phyloP scores from a whole-genome alignment of 2,888 invertebrate species.

The Drosophila austrosaltans region DNA sequence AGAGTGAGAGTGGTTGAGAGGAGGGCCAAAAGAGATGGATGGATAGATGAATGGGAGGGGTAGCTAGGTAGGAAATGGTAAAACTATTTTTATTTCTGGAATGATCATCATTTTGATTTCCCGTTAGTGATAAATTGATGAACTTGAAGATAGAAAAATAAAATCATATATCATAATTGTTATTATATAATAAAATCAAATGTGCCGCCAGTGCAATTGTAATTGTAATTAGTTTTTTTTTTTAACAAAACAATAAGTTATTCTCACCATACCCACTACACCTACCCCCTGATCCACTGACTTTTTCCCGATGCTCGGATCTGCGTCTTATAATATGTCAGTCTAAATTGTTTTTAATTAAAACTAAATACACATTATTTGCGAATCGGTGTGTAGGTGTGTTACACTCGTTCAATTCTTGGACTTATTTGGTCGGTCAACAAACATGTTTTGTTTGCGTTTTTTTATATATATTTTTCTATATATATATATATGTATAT shows the following conservation, averaged over 20 bases:
- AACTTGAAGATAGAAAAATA: constrained; percentile 56
- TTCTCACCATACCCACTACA: not conserved
- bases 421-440: constrained; percentile 58
- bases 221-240: constrained; percentile 13
- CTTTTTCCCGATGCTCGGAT: not conserved
- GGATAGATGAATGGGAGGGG: constrained; percentile 18
- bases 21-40: constrained; percentile 53
- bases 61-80: not conserved
- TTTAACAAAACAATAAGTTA: not conserved
- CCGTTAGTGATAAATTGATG: constrained; percentile 50
- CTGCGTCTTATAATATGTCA: constrained; percentile 16
- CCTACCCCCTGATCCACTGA: not conserved
- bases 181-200: constrained; percentile 50
- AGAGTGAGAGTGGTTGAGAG: constrained; percentile 10
- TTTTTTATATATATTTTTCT: not conserved
- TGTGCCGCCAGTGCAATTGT: constrained; percentile 41
- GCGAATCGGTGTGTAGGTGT: constrained; percentile 56
- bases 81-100: constrained; percentile 40
- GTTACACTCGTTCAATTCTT: constrained; percentile 55
- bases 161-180: constrained; percentile 28
- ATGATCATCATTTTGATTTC: constrained; percentile 39
- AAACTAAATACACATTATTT: constrained; percentile 54
- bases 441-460: constrained; percentile 56
- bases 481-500: constrained; percentile 3
- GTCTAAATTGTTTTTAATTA: constrained; percentile 65